These are phyloP conservation scores for Oreonectes daqikongensis DNA, from an alignment of 2,797 vertebrate species.

Conservation along the genomic window DNA sequence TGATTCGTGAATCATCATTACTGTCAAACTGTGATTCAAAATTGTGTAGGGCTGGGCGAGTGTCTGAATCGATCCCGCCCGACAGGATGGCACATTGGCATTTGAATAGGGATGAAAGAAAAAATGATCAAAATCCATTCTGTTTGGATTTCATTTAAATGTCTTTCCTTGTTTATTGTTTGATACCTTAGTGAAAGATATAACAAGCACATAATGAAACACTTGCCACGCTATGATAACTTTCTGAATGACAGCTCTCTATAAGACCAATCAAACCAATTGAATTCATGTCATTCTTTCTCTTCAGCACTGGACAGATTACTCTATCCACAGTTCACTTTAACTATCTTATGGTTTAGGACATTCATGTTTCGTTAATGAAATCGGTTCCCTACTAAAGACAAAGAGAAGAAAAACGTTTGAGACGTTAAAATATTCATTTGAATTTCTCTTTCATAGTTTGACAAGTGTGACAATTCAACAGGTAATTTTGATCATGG, in stretches of 20 bases:
- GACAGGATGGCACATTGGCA: not conserved
- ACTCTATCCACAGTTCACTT: not conserved
- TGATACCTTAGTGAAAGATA: not conserved
- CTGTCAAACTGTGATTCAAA: not conserved
- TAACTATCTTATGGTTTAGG: not conserved
- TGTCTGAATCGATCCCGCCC: not conserved
- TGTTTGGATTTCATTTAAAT: not conserved
- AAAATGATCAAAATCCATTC: not conserved
- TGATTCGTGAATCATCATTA: not conserved
- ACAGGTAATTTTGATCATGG: constrained; percentile 19
- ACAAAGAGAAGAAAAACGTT: not conserved
- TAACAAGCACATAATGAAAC: constrained; percentile 14
- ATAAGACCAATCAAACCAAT: not conserved
- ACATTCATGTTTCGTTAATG: not conserved
- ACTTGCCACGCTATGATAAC: not conserved
- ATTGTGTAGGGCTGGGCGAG: not conserved
- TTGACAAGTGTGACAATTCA: constrained; percentile 3
- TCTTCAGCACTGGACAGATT: not conserved
- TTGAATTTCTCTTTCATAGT: not conserved
- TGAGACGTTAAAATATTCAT: not conserved
- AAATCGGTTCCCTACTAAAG: not conserved
- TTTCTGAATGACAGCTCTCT: not conserved
- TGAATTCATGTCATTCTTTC: not conserved
- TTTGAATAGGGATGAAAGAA: not conserved
- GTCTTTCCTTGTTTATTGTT: no score